Base-by-base conservation (phyloP, 2,888 invertebrate genomes). In the Spicauda simplicius region DNA sequence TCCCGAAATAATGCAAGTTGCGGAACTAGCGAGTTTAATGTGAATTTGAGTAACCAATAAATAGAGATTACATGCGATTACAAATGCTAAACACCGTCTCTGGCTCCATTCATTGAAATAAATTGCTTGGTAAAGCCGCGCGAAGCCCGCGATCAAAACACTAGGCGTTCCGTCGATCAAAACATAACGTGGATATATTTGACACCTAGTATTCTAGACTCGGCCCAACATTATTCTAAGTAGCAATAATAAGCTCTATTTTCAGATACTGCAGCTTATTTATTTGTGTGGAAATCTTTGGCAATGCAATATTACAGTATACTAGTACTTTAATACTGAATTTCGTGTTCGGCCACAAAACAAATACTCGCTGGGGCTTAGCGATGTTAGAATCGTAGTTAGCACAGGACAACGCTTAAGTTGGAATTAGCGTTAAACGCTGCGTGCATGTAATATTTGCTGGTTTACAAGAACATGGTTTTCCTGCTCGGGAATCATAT, bases 131-230 rank as follows among this genome's bases (percentile, higher is more conserved):
- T 81, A 82, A 85, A 75, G 71, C 77, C 76, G 68, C 68, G 74
- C 80, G 77, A 84, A 87, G 82, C 87, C 82, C 70, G 73, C 79
- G 81, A 87, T 88, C 90, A 87, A 84, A 90, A 88, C 88, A 87
- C 80, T 80, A 77, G 75, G 78, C 82, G 73, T 80, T 79, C 80
- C 80, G 81, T 82, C 84, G 83, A 87, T 88, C 88, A 89, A 86
- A 89, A 90, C 85, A 90, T 78, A 79, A 83, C 80, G 77, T 77
- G 81, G 79, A 85, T 87, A 83, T 82, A 80, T 81, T 81, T 77
- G 81, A 84, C 82, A 81, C 80, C 79, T 77, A 81, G 79, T 73
- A 71, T 74, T 69, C 74, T 70, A 74, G 72, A 58, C 68, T 74
- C 64, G 70, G 61, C 60, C 69, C 63, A 62, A 57, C 48, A 56